Percentiles rank a stretch among this genome's conserved stretches.
Evolutionary conservation across 2,888 invertebrate genomes (phyloP).

Genomic region (Imbricaverruca yamaguchii): DNA sequence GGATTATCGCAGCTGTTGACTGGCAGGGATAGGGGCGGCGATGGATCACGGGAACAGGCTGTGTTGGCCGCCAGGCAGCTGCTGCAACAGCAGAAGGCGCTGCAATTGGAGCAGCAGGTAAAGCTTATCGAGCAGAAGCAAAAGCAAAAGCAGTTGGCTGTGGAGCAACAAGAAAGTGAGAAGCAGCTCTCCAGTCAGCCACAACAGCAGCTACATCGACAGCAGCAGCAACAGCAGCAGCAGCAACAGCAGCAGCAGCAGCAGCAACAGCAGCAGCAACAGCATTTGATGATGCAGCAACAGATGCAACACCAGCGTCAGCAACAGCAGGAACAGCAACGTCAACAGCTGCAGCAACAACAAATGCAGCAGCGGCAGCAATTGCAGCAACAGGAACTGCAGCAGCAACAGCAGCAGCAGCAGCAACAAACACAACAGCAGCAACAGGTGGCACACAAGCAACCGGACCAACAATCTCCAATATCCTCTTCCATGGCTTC

Average conservation of each 20-base stretch:
- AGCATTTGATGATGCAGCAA: background rate
- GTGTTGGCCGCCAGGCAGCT: background rate
- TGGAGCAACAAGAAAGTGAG: background rate
- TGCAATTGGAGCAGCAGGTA: conserved; percentile 18
- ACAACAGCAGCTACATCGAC: background rate
- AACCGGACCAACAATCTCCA: background rate
- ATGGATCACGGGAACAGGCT: too few species aligned
- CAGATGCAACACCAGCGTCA: background rate
- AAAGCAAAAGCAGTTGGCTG: background rate
- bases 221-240: background rate
- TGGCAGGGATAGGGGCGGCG: too few species aligned
- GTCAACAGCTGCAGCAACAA: background rate
- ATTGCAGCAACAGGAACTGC: background rate
- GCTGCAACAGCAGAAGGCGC: conserved; percentile 22
- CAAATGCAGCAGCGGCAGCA: background rate
- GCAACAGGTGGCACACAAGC: background rate
- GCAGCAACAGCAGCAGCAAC: background rate
- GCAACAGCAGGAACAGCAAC: background rate
- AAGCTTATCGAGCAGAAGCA: conserved; percentile 11
- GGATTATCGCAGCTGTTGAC: too few species aligned
- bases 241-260: background rate
- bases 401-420: conserved; percentile 1
- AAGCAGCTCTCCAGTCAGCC: background rate
- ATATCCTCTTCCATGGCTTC: background rate
- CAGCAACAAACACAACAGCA: background rate